Evolutionary conservation across 2,797 vertebrate genomes (phyloP).

Genomic region (Acanthurus lineatus): DNA sequence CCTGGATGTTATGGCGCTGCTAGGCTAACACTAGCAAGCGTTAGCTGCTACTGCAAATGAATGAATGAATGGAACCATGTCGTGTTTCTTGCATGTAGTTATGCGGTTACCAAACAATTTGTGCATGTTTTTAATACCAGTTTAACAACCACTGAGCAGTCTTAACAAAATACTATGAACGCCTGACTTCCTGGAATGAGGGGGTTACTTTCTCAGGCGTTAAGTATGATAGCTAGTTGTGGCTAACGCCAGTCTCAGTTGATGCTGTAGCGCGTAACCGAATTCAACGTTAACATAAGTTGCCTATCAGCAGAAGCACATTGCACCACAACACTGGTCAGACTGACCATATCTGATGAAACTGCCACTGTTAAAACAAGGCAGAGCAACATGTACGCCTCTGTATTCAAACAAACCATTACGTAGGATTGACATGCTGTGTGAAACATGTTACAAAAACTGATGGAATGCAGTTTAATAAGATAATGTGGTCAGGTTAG

Average conservation of each 20-base stretch:
- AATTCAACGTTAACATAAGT: not conserved
- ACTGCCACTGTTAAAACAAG: not conserved
- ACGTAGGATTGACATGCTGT: not conserved
- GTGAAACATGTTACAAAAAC: not conserved
- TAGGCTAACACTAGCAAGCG: slow-evolving; percentile 54
- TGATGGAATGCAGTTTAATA: slow-evolving; percentile 10
- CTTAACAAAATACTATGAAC: not conserved
- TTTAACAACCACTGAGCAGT: rapidly evolving
- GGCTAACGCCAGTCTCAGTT: slow-evolving; percentile 48
- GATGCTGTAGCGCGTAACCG: slow-evolving; percentile 1
- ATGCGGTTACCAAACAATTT: not conserved
- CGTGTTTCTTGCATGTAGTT: rapidly evolving
- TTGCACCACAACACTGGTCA: not conserved
- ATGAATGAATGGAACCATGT: slow-evolving; percentile 56
- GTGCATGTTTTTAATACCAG: too few species aligned
- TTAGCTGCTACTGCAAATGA: slow-evolving; percentile 24
- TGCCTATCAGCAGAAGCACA: not conserved
- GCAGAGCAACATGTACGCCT: not conserved
- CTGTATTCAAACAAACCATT: slow-evolving; percentile 28
- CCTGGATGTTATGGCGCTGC: not conserved
- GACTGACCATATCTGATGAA: not conserved
- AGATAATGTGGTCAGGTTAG: not conserved
- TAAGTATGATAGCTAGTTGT: slow-evolving; percentile 22
- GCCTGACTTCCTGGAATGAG: not conserved
- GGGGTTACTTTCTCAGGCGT: slow-evolving; percentile 9